Percentiles rank a stretch among this genome's conserved stretches.
Evolutionary conservation across 2,797 vertebrate species (phyloP).

Genomic region (Fistularia tabacaria): DNA sequence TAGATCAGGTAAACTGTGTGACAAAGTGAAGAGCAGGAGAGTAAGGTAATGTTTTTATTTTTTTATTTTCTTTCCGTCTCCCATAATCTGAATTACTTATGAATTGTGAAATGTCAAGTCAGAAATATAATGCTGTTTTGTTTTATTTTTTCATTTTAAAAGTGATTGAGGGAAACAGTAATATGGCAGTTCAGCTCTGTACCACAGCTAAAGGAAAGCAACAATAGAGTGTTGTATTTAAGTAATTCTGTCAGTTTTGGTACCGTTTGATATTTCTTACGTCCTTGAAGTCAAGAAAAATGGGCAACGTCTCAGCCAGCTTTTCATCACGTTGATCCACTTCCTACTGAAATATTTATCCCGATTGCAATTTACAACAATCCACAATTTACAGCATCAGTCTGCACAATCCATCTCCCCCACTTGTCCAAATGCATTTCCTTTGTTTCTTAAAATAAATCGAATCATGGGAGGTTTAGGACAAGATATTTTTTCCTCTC

Average conservation of each 20-base stretch:
- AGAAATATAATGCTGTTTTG: too few species aligned
- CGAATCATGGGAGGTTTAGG: slow-evolving; percentile 67
- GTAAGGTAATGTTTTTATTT: too few species aligned
- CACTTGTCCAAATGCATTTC: slow-evolving; percentile 71
- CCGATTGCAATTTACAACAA: slow-evolving; percentile 65
- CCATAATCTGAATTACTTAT: too few species aligned
- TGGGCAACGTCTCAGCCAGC: slow-evolving; percentile 28
- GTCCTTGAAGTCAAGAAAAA: slow-evolving; percentile 12
- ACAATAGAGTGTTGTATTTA: too few species aligned
- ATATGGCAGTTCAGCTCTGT: too few species aligned
- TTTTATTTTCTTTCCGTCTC: too few species aligned
- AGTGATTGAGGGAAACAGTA: too few species aligned
- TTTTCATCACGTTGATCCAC: slow-evolving; percentile 53
- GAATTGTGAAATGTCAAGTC: too few species aligned
- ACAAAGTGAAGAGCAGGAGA: too few species aligned
- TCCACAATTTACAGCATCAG: slow-evolving; percentile 57
- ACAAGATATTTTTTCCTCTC: slow-evolving; percentile 52
- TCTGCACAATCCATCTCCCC: slow-evolving; percentile 57
- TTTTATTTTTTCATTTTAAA: too few species aligned
- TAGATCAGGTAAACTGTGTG: too few species aligned
- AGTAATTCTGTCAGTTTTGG: not conserved
- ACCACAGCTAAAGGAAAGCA: too few species aligned
- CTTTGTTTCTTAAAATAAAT: slow-evolving; percentile 70
- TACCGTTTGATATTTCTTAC: not conserved
- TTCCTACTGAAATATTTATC: slow-evolving; percentile 69